Percentiles rank a stretch among this genome's conserved stretches.
These are phyloP conservation scores for Lysiphlebus fabarum DNA, from an alignment of 1,140 invertebrate species.

Conservation along the genomic window DNA sequence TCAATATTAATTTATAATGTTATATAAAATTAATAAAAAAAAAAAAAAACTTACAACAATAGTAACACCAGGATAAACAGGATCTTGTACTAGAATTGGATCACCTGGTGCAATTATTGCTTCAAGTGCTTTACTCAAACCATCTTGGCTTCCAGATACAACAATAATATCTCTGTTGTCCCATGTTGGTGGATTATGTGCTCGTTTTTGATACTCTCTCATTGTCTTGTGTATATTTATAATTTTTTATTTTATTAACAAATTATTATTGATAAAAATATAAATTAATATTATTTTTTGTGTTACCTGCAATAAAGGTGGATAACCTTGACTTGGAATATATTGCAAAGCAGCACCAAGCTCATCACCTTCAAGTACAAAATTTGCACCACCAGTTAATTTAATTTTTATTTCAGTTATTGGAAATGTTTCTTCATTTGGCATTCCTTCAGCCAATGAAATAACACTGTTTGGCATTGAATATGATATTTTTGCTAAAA, in stretches of 20 bases:
- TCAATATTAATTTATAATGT: no score
- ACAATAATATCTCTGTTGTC: conserved; percentile 62
- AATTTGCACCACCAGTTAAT: conserved; percentile 59
- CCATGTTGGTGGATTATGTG: conserved; percentile 67
- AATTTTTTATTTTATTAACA: no score
- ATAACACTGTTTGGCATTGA: conserved; percentile 64
- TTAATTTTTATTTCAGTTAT: conserved; percentile 65
- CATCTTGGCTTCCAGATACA: conserved; percentile 73
- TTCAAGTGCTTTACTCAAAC: conserved; percentile 69
- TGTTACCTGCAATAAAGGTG: conserved; percentile 59
- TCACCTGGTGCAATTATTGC: conserved; percentile 67
- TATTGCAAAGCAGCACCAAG: conserved; percentile 69
- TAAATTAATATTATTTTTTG: no score
- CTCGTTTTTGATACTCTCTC: conserved; percentile 61
- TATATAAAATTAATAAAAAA: background rate
- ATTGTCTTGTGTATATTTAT: no score
- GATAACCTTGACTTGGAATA: conserved; percentile 71
- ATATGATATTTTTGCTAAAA: conserved; percentile 65
- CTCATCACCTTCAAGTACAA: conserved; percentile 60
- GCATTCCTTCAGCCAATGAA: conserved; percentile 74
- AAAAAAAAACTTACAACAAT: conserved; percentile 61
- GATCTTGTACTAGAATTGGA: conserved; percentile 67
- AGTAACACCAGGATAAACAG: conserved; percentile 67
- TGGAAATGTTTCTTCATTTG: conserved; percentile 73
- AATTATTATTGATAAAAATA: no score